Evolutionary conservation across 2,113 vertebrate genomes (phyloP).

Genomic region (Apodemus sylvaticus): DNA sequence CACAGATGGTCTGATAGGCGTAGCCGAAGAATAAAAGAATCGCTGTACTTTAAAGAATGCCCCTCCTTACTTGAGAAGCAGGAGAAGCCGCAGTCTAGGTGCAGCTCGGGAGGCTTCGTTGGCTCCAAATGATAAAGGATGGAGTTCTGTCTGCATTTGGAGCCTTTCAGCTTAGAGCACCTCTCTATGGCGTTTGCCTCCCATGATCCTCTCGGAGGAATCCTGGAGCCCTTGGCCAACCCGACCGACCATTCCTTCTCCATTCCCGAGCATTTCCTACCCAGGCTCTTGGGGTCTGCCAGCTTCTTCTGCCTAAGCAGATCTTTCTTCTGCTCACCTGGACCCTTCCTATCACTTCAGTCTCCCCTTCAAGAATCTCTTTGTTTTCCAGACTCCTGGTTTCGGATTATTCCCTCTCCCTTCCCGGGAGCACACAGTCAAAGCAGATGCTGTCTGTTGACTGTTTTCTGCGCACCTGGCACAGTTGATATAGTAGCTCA

Average conservation of each 20-base stretch:
- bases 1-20: accelerated
- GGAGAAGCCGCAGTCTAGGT: not conserved
- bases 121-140: not conserved
- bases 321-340: not conserved
- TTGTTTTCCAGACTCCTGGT: not conserved
- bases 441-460: not conserved
- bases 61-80: not conserved
- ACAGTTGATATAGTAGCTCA: not conserved
- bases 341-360: not conserved
- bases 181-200: not conserved
- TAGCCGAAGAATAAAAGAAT: not conserved
- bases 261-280: not conserved
- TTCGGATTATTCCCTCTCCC: no score
- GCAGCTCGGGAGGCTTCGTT: not conserved
- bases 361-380: not conserved
- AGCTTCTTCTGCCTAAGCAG: not conserved
- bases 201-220: accelerated
- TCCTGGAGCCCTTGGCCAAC: not conserved
- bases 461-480: not conserved
- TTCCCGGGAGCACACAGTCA: not conserved
- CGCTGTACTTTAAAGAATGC: not conserved
- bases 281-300: not conserved
- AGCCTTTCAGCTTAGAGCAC: not conserved
- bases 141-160: not conserved
- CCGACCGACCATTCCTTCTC: not conserved